A percentile compares a stretch with the other conserved stretches of the same genome.
phyloP scores from a whole-genome alignment of 1,140 invertebrate species.

The Scaptomyza hsui region DNA sequence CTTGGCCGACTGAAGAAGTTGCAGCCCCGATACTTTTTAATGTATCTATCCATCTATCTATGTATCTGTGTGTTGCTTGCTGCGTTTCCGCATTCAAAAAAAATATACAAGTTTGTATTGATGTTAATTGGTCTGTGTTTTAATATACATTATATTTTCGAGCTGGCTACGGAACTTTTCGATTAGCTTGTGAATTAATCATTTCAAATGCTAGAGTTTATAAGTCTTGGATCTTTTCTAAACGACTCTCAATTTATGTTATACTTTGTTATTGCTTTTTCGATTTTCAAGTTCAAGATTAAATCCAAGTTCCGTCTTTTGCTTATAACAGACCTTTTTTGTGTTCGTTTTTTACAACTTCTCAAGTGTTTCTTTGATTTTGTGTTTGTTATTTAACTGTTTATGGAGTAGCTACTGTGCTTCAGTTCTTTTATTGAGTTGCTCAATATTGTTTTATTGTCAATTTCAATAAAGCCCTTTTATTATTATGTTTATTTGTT shows the following conservation, averaged over 20 bases:
- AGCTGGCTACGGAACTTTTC: conserved; percentile 39
- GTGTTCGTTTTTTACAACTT: conserved; percentile 60
- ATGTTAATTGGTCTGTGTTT: conserved; percentile 67
- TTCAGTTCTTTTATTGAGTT: conserved; percentile 18
- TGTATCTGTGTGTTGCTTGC: conserved; percentile 31
- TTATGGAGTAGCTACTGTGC: conserved; percentile 52
- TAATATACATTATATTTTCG: too few relatives aligned
- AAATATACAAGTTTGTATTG: conserved; percentile 37
- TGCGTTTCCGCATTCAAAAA: conserved; percentile 60
- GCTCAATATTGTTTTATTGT: conserved; percentile 36
- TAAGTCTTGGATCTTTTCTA: conserved; percentile 14
- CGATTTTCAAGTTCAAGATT: conserved; percentile 62
- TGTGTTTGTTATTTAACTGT: conserved; percentile 51
- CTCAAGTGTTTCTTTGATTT: conserved; percentile 42
- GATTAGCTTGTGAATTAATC: conserved; percentile 44
- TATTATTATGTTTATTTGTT: conserved; percentile 16
- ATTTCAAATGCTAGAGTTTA: conserved; percentile 14
- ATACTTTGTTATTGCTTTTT: conserved; percentile 7
- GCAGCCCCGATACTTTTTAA: neutral
- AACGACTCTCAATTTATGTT: conserved; percentile 19
- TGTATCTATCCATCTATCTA: conserved; percentile 9
- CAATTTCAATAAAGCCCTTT: conserved; percentile 16
- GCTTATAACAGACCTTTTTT: conserved; percentile 40
- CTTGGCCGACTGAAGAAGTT: conserved; percentile 35
- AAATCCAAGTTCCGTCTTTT: conserved; percentile 51